Percentiles rank a stretch among this genome's conserved stretches.
Conservation (phyloP, 2,797 vertebrate genomes). For the Nannoperca australis region DNA sequence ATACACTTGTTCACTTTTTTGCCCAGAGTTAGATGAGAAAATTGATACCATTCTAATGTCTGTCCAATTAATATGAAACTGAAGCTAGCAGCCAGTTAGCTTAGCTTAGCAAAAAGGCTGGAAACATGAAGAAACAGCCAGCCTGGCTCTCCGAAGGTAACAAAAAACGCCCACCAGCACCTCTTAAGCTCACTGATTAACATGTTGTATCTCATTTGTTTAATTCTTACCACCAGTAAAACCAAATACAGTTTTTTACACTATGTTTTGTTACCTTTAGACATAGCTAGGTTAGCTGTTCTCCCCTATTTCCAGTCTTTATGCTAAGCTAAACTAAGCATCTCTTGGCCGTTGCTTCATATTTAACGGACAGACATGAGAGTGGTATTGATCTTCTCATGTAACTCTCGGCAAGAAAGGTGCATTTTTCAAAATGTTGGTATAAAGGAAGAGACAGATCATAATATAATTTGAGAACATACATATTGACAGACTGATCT, state of each 20-base stretch:
- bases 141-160: not conserved
- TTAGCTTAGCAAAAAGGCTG: slow-evolving; percentile 12
- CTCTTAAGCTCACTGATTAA: not conserved
- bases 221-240: not conserved
- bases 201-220: not conserved
- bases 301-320: not conserved
- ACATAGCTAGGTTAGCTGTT: not conserved
- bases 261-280: not conserved
- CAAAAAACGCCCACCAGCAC: not conserved
- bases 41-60: not conserved
- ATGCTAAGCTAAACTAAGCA: slow-evolving; percentile 5
- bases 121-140: not conserved
- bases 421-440: slow-evolving; percentile 24
- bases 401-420: not conserved
- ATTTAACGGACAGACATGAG: not conserved
- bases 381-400: not conserved
- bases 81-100: not conserved
- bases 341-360: not conserved
- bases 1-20: not conserved
- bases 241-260: not conserved
- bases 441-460: slow-evolving; percentile 4
- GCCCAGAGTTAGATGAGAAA: not conserved
- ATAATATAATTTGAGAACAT: not conserved
- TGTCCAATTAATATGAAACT: not conserved
- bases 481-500: slow-evolving; percentile 15